Base-by-base conservation (phyloP, 2,797 vertebrate species). In the Rhynchotus rufescens region DNA sequence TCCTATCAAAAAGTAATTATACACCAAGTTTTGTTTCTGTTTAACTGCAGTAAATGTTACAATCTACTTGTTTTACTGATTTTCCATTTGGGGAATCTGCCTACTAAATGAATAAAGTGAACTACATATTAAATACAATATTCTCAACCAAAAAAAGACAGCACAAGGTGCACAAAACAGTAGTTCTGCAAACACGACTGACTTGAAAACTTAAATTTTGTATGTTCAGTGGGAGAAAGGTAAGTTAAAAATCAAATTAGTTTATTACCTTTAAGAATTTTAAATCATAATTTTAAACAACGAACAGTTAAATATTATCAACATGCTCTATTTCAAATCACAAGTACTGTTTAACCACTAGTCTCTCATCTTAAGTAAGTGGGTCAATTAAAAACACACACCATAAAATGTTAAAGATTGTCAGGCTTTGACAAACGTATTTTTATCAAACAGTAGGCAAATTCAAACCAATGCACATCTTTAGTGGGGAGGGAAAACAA, bases 251-350 rank as follows among this genome's bases (percentile, higher is more conserved):
- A 95, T 95, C 96, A 97, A 98, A 96, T 96, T 92, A 95, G 95
- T 97, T 96, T 95, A 94, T 97, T 94, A 94, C 76, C 96, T 96
- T 92, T 96, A 94, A 97, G 94, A 96, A 95, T 88, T 95, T 97
- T 96, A 98, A 96, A 97, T 96, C 96, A 96, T 93, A 96, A 94
- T 95, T 97, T 96, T 96, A 96, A 97, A 97, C 96, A 96, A 94
- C 90, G 51, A 97, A 97, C 95, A 96, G 92, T 97, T 98, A 98
- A 97, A 96, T 97, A 97, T 95, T 92, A 94, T 97, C 96, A 96
- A 97, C 97, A 98, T 98, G 97, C 98, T 97, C 80, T 91, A 97
- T 96, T 97, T 97, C 96, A 97, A 97, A 97, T 97, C 97, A 98
- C 97, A 97, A 97, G 95, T 97, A 98, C 95, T 96, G 96, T 97